Percentiles rank a stretch among this genome's conserved stretches.
phyloP scores from a whole-genome alignment of 2,888 invertebrate genomes.

The Ashinkailepas kermadecensis region DNA sequence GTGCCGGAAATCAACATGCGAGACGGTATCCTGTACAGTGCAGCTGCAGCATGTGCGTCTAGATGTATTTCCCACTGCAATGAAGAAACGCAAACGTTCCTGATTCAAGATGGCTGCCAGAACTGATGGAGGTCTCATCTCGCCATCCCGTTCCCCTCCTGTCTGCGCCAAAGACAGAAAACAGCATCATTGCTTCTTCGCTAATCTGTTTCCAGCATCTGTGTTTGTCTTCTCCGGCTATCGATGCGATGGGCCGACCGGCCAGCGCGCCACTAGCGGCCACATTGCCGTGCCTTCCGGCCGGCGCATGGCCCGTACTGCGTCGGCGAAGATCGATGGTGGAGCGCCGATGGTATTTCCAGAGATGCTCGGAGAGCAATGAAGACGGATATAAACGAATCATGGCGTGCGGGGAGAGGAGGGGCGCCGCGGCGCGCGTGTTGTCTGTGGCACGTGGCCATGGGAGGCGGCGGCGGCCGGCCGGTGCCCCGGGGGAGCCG shows the following conservation, averaged over 20 bases:
- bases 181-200: constrained; percentile 6
- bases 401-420: not conserved
- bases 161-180: not conserved
- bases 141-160: not conserved
- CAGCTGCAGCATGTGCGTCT: no score
- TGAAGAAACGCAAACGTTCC: no score
- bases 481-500: no score
- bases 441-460: no score
- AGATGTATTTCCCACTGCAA: no score
- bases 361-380: constrained; percentile 9
- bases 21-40: no score
- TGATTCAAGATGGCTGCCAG: no score
- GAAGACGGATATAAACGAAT: constrained; percentile 18
- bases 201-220: constrained; percentile 18
- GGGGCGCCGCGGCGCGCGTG: no score
- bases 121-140: no score
- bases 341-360: constrained; percentile 6
- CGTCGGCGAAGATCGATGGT: not conserved
- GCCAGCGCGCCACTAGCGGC: not conserved
- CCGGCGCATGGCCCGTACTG: not conserved
- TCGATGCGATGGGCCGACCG: constrained; percentile 1
- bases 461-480: no score
- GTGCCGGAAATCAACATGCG: no score
- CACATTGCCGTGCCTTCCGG: not conserved
- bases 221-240: constrained; percentile 5